Base-by-base conservation (phyloP, 2,113 vertebrate species). In the Ammodytes dubius region DNA sequence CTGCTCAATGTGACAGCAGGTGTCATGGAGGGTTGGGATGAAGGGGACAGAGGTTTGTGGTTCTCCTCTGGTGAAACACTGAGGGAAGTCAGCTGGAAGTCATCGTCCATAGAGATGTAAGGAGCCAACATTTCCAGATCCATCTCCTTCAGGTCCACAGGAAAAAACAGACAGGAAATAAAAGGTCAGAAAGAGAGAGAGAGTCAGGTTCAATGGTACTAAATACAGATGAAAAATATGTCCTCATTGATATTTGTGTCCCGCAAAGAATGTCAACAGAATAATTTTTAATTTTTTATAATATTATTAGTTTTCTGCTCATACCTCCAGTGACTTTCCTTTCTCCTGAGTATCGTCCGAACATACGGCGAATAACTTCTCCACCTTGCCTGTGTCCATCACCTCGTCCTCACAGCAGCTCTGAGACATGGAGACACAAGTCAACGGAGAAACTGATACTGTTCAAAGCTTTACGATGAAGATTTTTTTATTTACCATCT, bases 61-160 rank as follows among this genome's bases (percentile, higher is more conserved):
- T 43, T 60, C 5, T 84, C 75, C 57, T 93, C 82, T 0, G 92
- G 69, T 12, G 91, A 57, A 54, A 64, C 49, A 83, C 81, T 86
- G 82, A 91, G 74, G 89, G 95, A 89, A 59, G 83, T 96, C 53
- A 97, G 95, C 94, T 97, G 97, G 92, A 97, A 98, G 91, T 98
- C 97, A 0, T 97, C 96, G 1, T 98, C 97, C 97, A 98, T 98
- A 3, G 97, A 97, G 93, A 98, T 98, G 86, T 98, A 98, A 0
- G 97, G 97, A 15, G 97, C 97, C 83, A 97, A 82, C 97, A 96
- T 96, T 73, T 97, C 97, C 90, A 98, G 85, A 63, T 97, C 97
- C 87, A 95, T 84, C 9, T 74, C 90, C 4, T 96, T 94, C 5
- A 78, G 45, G 39, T 87, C 73, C 95, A 46, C 40, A 69, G 17